Evolutionary conservation across 2,888 invertebrate species (phyloP).

Genomic region (Lasioglossum figueresi): DNA sequence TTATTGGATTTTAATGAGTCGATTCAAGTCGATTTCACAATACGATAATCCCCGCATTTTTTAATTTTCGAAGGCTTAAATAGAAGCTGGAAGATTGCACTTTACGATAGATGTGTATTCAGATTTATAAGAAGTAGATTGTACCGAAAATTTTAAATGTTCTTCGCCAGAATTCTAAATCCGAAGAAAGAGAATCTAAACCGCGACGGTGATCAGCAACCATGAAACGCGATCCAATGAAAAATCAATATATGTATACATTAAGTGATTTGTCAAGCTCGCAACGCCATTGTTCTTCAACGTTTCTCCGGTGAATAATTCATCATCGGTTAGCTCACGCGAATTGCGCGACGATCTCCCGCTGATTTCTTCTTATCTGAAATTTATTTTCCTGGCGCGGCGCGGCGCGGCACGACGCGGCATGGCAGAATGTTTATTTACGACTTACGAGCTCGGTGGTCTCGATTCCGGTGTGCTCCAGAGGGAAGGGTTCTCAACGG

Average conservation of each 20-base stretch:
- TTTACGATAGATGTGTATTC: too few relatives aligned
- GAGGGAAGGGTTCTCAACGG: background rate
- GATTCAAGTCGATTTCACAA: too few relatives aligned
- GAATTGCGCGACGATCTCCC: conserved; percentile 2
- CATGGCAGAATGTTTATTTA: background rate
- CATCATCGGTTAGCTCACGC: conserved; percentile 2
- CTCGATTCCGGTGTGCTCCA: background rate
- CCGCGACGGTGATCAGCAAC: background rate
- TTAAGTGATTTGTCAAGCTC: background rate
- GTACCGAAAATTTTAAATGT: background rate
- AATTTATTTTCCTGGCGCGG: background rate
- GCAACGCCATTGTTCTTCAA: background rate
- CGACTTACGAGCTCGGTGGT: background rate
- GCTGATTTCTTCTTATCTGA: background rate
- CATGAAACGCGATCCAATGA: background rate
- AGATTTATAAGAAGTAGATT: too few relatives aligned
- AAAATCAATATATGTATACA: background rate
- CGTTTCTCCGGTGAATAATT: conserved; percentile 16
- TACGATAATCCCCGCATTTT: too few relatives aligned
- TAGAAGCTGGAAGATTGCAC: too few relatives aligned
- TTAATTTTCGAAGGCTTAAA: too few relatives aligned
- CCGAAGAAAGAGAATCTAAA: background rate
- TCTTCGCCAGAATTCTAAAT: background rate
- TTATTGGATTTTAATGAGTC: too few relatives aligned
- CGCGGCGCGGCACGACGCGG: too few relatives aligned